Percentiles rank a stretch among this genome's conserved stretches.
These are phyloP conservation scores for Cryptomyrus ogoouensis DNA, from an alignment of 2,113 vertebrate genomes.

Conservation along the genomic window DNA sequence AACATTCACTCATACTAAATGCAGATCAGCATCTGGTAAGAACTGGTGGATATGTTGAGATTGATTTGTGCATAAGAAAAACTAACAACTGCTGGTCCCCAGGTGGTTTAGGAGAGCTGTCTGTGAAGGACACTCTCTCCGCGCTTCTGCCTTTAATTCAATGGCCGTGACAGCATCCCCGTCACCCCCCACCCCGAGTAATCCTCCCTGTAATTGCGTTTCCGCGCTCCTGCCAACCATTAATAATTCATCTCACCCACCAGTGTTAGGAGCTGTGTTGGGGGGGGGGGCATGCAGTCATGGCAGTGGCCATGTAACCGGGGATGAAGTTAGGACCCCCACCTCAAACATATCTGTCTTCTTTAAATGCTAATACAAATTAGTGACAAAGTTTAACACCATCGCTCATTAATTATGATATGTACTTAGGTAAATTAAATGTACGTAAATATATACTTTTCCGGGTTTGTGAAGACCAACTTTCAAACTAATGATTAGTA, in stretches of 20 bases:
- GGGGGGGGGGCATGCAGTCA: background rate
- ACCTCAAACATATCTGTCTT: background rate
- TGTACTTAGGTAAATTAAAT: background rate
- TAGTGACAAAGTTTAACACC: background rate
- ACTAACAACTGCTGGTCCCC: background rate
- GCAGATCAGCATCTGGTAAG: background rate
- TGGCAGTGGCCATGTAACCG: background rate
- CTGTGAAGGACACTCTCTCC: constrained; percentile 2
- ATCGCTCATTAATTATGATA: background rate
- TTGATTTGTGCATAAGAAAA: background rate
- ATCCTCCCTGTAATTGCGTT: constrained; percentile 69
- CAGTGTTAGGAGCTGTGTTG: background rate
- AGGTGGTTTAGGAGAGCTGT: background rate
- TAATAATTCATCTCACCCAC: constrained; percentile 66
- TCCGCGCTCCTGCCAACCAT: constrained; percentile 63
- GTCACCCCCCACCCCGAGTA: constrained; percentile 55
- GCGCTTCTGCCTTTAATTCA: constrained; percentile 55
- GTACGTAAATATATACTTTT: background rate
- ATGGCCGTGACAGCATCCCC: constrained; percentile 56
- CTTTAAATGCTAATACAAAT: background rate
- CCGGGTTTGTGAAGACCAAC: background rate
- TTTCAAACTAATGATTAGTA: background rate
- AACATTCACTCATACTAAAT: background rate
- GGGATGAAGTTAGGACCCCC: background rate
- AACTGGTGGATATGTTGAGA: background rate